phyloP scores from a whole-genome alignment of 2,797 vertebrate species.

The Cirrhinus molitorella region DNA sequence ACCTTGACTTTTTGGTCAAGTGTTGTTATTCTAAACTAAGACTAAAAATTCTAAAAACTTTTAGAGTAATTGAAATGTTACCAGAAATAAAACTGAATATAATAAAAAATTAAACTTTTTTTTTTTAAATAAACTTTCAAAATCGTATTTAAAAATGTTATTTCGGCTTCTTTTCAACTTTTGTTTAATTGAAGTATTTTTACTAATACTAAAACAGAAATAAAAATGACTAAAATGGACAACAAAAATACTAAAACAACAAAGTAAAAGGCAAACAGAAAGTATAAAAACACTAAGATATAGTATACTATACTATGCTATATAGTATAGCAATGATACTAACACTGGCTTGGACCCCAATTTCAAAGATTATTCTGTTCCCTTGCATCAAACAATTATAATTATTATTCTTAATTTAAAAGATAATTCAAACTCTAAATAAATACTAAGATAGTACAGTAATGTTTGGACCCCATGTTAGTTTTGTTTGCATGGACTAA shows the following conservation, averaged over 20 bases:
- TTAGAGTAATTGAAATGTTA: not conserved
- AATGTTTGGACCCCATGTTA: not conserved
- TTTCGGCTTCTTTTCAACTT: too few relatives aligned
- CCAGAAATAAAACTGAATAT: not conserved
- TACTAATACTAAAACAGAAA: not conserved
- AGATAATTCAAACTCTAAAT: not conserved
- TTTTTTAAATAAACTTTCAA: too few relatives aligned
- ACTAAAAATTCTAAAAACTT: not conserved
- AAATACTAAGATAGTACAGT: not conserved
- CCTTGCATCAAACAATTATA: not conserved
- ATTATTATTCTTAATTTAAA: not conserved
- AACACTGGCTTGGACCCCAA: too few relatives aligned
- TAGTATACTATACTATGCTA: too few relatives aligned
- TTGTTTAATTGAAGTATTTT: not conserved
- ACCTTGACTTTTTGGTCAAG: not conserved
- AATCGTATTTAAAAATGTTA: too few relatives aligned
- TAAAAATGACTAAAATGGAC: not conserved
- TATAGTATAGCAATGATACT: too few relatives aligned
- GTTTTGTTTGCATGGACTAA: not conserved
- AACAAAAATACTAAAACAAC: not conserved
- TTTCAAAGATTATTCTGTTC: not conserved
- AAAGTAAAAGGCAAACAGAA: not conserved
- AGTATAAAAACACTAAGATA: not conserved
- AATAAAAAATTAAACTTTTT: too few relatives aligned
- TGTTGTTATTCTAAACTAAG: not conserved